Evolutionary conservation across 2,888 invertebrate genomes (phyloP), one percentile per base, ranked within the genome.

Genomic region (Clivina fossor): DNA sequence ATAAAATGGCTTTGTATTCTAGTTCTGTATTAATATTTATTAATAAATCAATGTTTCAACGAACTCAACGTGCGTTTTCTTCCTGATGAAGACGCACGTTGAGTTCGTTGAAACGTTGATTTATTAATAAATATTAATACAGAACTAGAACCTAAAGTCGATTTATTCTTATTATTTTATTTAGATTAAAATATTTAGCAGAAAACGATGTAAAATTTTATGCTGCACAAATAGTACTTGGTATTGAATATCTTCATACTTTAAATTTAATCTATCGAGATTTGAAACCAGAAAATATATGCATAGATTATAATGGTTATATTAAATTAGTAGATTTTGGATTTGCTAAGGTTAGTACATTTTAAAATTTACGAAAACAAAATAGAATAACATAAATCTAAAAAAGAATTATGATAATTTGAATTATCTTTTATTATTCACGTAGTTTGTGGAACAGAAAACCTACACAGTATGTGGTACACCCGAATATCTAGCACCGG

Each of bases 401-500:
- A n/a, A n/a, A n/a, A n/a, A n/a, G n/a, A n/a, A n/a, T n/a, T n/a
- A n/a, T n/a, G n/a, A n/a, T 32, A 30, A 20, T n/a, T n/a, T n/a
- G n/a, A n/a, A n/a, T n/a, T n/a, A n/a, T n/a, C 71, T 61, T n/a
- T n/a, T n/a, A n/a, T n/a, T n/a, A n/a, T n/a, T n/a, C n/a, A n/a
- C n/a, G n/a, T n/a, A n/a, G n/a, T 76, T 83, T 60, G 75, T 85
- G 28, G 78, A 80, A 59, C 80, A 81, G 0, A 78, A 95, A 64
- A 95, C 96, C 0, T 92, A 91, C 85, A 95, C 93, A 0, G 71
- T 97, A 38, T 97, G 96, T 71, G 72, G 96, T 1, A 98, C 98
- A 0, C 96, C 97, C 0, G 97, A 98, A 75, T 98, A 98, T 75
- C 78, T 98, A 62, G 96, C 98, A 0, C 93, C 93, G 0, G 96